Evolutionary conservation across 2,797 vertebrate genomes (phyloP).

Genomic region (Todus mexicanus): DNA sequence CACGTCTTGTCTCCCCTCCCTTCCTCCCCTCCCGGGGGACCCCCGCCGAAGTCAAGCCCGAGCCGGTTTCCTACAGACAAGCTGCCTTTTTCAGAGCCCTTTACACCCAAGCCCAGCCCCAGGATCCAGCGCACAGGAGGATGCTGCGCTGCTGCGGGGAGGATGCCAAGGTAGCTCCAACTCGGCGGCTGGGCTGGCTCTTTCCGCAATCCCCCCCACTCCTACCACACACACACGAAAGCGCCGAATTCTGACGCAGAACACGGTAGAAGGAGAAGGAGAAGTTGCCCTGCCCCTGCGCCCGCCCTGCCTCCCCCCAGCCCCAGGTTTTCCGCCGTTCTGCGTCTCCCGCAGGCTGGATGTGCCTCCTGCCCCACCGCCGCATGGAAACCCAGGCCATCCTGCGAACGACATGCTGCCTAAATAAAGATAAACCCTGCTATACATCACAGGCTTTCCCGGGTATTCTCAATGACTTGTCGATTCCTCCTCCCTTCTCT

Average conservation of each 20-base stretch:
- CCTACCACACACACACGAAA: too few relatives aligned
- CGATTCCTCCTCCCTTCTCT: background rate
- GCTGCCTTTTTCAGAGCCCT: background rate
- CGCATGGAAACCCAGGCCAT: background rate
- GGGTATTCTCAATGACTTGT: conserved; percentile 2
- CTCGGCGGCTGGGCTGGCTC: too few relatives aligned
- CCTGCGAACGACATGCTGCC: background rate
- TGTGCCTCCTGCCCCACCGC: conserved; percentile 5
- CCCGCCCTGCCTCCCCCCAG: background rate
- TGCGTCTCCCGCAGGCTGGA: background rate
- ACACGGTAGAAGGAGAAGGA: background rate
- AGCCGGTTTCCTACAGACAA: background rate
- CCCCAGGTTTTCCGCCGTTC: background rate
- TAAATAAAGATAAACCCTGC: conserved; percentile 46
- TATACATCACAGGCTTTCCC: conserved; percentile 28
- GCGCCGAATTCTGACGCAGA: background rate
- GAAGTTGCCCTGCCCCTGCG: background rate
- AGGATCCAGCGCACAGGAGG: background rate
- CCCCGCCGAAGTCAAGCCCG: background rate
- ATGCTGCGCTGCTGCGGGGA: background rate
- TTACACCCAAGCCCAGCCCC: background rate
- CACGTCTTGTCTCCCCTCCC: background rate
- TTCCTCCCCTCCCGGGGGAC: background rate
- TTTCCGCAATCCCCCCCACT: too few relatives aligned
- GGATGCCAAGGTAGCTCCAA: background rate